These are phyloP conservation scores for Galaxea fascicularis DNA, from an alignment of 92 coral and sea anemone species.

Conservation along the genomic window DNA sequence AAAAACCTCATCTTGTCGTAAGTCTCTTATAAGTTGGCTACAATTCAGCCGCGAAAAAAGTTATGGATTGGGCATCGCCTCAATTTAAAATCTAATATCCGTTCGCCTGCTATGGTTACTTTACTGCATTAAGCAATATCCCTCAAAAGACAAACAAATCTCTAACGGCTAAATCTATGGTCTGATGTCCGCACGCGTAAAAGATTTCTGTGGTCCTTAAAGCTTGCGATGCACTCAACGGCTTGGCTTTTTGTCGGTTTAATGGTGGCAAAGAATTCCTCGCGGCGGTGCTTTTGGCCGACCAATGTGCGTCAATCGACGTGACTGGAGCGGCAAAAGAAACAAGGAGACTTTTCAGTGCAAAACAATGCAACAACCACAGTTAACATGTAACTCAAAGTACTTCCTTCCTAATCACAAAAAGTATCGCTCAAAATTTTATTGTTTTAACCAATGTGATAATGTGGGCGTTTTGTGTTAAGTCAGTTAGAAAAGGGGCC, in stretches of 20 bases:
- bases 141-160: neutral
- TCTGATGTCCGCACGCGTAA: neutral
- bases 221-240: neutral
- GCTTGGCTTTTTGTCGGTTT: conserved; percentile 13
- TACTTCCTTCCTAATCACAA: conserved; percentile 38
- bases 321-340: conserved; percentile 16
- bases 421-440: neutral
- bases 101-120: neutral
- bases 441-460: conserved; percentile 43
- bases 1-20: neutral
- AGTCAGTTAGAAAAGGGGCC: conserved; percentile 16
- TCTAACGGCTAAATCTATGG: neutral
- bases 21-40: neutral
- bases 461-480: conserved; percentile 29
- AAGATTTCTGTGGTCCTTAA: neutral
- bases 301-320: neutral
- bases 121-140: neutral
- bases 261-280: neutral
- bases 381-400: conserved; percentile 29
- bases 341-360: neutral
- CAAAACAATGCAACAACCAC: conserved; percentile 6
- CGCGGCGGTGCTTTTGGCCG: conserved; percentile 33
- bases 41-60: neutral
- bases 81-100: neutral
- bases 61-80: neutral